Evolutionary conservation across 2,797 vertebrate species (phyloP), one percentile per base, ranked within the genome.

Genomic region (Knipowitschia caucasica): DNA sequence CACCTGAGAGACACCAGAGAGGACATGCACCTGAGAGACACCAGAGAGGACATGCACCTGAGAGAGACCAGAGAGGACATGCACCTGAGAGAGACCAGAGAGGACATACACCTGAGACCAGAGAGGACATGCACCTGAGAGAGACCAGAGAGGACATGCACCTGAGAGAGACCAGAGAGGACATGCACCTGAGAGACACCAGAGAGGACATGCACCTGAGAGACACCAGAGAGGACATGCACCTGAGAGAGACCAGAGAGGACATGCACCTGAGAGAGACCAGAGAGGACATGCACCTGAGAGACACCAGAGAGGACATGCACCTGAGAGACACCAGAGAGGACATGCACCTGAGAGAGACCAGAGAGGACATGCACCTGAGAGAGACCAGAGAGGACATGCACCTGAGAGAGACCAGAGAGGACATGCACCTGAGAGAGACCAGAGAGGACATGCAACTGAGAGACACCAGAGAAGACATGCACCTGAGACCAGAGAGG

Each of bases 401-500:
- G 1, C 14, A 12, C 40, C 10, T 24, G 24, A 20, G 15, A 17
- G 15, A 20, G 9, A 3, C 10, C 39, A 42, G 36, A 4, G 4
- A n/a, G n/a, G n/a, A n/a, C n/a, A n/a, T n/a, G n/a, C n/a, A n/a
- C n/a, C n/a, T n/a, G n/a, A n/a, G n/a, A n/a, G n/a, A n/a, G n/a
- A n/a, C n/a, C n/a, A n/a, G n/a, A n/a, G n/a, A n/a, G n/a, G n/a
- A n/a, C n/a, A n/a, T n/a, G n/a, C n/a, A n/a, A n/a, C n/a, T n/a
- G n/a, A n/a, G n/a, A n/a, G n/a, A n/a, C n/a, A n/a, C n/a, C n/a
- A n/a, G n/a, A n/a, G n/a, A n/a, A n/a, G n/a, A n/a, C n/a, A n/a
- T 98, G 90, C 46, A 92, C 90, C n/a, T 98, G 77, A 79, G 91
- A 86, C 63, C 98, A 75, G n/a, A 99, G 88, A 18, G 92, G 95